Evolutionary conservation across 2,113 vertebrate species (phyloP).

Genomic region (Pholis gunnellus): DNA sequence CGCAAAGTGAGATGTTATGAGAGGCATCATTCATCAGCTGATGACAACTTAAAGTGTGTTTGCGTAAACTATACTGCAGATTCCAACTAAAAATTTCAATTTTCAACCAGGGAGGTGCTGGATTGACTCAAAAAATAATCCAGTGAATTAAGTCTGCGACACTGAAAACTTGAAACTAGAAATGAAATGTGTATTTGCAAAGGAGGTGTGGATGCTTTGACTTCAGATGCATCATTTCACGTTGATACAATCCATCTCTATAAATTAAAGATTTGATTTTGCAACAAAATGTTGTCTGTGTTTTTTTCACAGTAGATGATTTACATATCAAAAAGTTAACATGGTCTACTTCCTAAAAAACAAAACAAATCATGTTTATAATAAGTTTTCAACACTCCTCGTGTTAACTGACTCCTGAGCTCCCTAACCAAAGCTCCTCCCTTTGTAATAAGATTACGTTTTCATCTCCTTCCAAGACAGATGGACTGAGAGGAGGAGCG

Average conservation of each 20-base stretch:
- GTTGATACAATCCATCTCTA: background rate
- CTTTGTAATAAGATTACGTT: constrained; percentile 74
- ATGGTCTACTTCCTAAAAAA: background rate
- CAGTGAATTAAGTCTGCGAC: background rate
- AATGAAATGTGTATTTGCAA: background rate
- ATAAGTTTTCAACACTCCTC: background rate
- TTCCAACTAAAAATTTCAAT: background rate
- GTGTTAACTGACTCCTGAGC: constrained; percentile 25
- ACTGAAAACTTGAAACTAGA: background rate
- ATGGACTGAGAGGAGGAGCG: constrained; percentile 51
- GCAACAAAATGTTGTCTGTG: no score
- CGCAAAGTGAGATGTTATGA: background rate
- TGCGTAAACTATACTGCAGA: background rate
- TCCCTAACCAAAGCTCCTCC: constrained; percentile 15
- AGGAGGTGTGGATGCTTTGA: background rate
- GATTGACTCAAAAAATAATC: background rate
- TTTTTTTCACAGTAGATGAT: background rate
- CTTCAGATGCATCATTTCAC: constrained; percentile 11
- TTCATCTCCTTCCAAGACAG: constrained; percentile 66
- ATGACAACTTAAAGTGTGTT: background rate
- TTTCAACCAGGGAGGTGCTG: background rate
- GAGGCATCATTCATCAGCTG: background rate
- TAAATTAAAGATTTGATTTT: constrained; percentile 27
- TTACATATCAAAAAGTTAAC: background rate
- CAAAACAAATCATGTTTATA: background rate